Evolutionary conservation across 2,797 vertebrate genomes (phyloP).

Genomic region (Eupleurogrammus muticus): DNA sequence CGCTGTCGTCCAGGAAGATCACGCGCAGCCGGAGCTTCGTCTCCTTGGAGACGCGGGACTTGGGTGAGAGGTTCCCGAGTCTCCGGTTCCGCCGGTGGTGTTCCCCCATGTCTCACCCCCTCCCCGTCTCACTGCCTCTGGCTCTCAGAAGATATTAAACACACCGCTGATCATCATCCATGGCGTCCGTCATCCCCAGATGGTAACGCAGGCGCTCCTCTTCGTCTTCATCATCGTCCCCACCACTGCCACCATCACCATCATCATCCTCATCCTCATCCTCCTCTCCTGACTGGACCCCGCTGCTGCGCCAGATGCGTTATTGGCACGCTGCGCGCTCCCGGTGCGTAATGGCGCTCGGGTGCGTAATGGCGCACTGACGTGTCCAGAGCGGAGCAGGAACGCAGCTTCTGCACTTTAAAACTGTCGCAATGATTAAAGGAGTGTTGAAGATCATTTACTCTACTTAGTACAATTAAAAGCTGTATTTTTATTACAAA

Average conservation of each 20-base stretch:
- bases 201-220: constrained; percentile 12
- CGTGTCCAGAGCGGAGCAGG: constrained; percentile 3
- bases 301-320: constrained; percentile 12
- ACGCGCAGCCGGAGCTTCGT: constrained; percentile 80
- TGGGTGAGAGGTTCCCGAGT: constrained; percentile 50
- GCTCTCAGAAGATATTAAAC: constrained; percentile 9
- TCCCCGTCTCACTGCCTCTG: background rate
- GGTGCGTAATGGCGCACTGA: constrained; percentile 33
- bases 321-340: constrained; percentile 27
- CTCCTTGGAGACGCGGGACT: constrained; percentile 65
- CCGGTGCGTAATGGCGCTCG: constrained; percentile 38
- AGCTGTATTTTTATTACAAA: too few species aligned
- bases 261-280: background rate
- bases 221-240: background rate
- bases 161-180: background rate
- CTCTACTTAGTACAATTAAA: background rate
- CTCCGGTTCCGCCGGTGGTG: constrained; percentile 27
- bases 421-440: background rate
- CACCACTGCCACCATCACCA: background rate
- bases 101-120: constrained; percentile 71
- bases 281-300: constrained; percentile 3
- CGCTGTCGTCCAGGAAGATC: constrained; percentile 84
- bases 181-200: constrained; percentile 4
- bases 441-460: too few species aligned
- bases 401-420: background rate